A percentile compares a stretch with the other conserved stretches of the same genome.
Evolutionary conservation across 2,888 invertebrate genomes (phyloP).

Genomic region (Drosophila colorata): DNA sequence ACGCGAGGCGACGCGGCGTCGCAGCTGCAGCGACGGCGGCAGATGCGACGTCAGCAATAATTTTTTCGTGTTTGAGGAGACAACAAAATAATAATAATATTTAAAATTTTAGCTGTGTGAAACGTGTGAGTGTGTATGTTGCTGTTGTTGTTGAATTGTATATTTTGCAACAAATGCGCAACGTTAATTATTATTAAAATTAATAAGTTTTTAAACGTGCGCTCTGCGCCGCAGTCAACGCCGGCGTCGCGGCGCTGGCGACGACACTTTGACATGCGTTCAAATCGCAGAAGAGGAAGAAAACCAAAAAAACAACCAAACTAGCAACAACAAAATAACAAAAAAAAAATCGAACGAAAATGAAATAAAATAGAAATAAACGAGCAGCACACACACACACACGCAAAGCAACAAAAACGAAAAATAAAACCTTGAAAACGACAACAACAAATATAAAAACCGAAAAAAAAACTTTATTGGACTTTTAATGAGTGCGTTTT

Average conservation of each 20-base stretch:
- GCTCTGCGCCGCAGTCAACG: conserved; percentile 22
- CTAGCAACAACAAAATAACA: conserved; percentile 37
- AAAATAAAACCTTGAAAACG: conserved; percentile 59
- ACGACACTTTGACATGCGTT: conserved; percentile 43
- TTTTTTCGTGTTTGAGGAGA: conserved; percentile 46
- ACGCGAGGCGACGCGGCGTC: conserved; percentile 32
- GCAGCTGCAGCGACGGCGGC: conserved; percentile 47
- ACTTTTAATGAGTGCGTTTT: conserved; percentile 67
- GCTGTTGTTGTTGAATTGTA: conserved; percentile 18
- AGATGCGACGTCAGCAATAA: conserved; percentile 69
- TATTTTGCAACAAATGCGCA: conserved; percentile 51
- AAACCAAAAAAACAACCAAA: conserved; percentile 23
- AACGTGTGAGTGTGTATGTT: neutral
- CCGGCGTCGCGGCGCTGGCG: conserved; percentile 9
- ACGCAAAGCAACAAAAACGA: conserved; percentile 44
- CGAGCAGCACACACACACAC: conserved; percentile 23
- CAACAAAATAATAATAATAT: conserved; percentile 50
- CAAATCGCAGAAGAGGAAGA: conserved; percentile 22
- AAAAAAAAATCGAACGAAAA: conserved; percentile 57
- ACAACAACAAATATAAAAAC: conserved; percentile 40
- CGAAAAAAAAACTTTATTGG: conserved; percentile 58
- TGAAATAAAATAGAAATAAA: conserved; percentile 58
- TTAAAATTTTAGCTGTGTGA: conserved; percentile 16
- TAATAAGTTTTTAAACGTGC: conserved; percentile 52
- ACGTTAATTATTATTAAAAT: conserved; percentile 53